Evolutionary conservation across 2,888 invertebrate species (phyloP).

Genomic region (Acronicta psi): DNA sequence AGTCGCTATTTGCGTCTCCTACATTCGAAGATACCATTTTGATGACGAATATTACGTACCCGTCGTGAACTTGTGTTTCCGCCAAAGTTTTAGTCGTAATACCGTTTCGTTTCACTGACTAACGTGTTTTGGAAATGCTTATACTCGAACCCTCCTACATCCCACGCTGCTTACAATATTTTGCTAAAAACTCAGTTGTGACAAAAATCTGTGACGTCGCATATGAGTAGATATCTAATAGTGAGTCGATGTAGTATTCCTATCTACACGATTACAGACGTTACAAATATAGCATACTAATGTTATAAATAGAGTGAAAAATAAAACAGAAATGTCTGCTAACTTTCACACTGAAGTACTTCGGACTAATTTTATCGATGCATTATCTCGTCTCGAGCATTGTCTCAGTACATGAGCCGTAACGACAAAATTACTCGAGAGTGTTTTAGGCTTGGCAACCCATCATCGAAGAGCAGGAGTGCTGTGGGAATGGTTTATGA

Average conservation of each 20-base stretch:
- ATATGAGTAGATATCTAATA: conserved; percentile 15
- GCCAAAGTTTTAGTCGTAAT: conserved; percentile 23
- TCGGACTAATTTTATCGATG: no score
- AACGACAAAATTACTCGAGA: no score
- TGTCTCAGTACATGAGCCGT: no score
- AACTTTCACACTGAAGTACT: no score
- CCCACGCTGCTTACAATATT: conserved; percentile 35
- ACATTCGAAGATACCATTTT: conserved; percentile 33
- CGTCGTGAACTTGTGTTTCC: conserved; percentile 14
- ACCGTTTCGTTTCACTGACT: conserved; percentile 52
- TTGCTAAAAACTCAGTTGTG: conserved; percentile 24
- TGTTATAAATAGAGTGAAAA: no score
- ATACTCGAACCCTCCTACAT: conserved; percentile 19
- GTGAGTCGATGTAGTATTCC: conserved; percentile 36
- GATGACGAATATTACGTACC: conserved; percentile 42
- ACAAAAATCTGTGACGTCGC: conserved; percentile 29
- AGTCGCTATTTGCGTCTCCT: conserved; percentile 29
- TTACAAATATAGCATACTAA: conserved; percentile 21
- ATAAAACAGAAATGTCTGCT: no score
- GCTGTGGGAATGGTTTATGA: no score
- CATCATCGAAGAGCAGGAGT: no score
- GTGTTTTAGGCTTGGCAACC: no score
- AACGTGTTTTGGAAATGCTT: conserved; percentile 39
- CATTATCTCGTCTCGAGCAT: no score
- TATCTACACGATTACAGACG: conserved; percentile 6